Evolutionary conservation across 2,113 vertebrate genomes (phyloP).

Genomic region (Apteryx mantelli): DNA sequence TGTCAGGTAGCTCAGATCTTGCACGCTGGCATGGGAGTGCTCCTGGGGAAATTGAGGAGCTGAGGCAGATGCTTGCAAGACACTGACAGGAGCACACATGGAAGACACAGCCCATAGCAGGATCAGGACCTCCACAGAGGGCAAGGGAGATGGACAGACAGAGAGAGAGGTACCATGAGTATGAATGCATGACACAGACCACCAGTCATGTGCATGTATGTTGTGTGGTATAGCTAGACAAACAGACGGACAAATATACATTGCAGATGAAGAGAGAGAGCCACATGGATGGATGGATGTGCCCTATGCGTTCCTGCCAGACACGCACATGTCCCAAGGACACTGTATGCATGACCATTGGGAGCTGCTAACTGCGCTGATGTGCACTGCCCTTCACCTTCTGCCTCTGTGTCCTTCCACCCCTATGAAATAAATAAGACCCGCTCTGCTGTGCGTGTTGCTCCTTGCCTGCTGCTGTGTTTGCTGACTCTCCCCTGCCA

Average conservation of each 20-base stretch:
- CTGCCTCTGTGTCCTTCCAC: background rate
- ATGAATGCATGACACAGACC: background rate
- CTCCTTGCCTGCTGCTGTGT: background rate
- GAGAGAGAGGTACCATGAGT: background rate
- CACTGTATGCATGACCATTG: rapidly evolving
- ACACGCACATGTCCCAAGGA: no score
- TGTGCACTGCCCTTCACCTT: background rate
- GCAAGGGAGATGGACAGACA: background rate
- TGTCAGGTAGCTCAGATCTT: background rate
- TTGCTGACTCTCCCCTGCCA: background rate
- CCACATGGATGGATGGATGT: rapidly evolving
- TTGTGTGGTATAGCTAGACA: background rate
- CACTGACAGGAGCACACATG: rapidly evolving
- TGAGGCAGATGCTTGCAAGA: background rate
- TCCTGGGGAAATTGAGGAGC: background rate
- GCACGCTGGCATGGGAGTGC: background rate
- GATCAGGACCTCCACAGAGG: background rate
- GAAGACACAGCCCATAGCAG: background rate
- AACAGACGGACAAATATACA: background rate
- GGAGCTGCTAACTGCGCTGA: background rate
- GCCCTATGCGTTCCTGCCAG: background rate
- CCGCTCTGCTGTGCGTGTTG: background rate
- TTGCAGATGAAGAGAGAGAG: background rate
- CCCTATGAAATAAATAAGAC: background rate
- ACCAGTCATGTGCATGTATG: rapidly evolving